Evolutionary conservation across 2,113 vertebrate genomes (phyloP).

Genomic region (Vimba vimba): DNA sequence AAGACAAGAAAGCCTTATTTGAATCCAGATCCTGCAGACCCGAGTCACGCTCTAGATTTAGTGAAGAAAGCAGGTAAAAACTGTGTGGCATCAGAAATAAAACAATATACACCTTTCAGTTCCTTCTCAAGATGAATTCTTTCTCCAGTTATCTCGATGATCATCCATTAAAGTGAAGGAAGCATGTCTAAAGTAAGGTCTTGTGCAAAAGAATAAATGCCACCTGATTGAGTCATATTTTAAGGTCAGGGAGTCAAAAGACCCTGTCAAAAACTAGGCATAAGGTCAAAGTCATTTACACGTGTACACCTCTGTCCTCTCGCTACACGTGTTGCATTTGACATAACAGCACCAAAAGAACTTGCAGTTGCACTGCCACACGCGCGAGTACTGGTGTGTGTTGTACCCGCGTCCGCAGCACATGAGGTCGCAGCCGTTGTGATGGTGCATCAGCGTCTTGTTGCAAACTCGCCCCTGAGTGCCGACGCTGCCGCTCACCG

Average conservation of each 20-base stretch:
- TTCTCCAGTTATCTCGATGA: constrained; percentile 24
- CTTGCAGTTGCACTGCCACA: constrained; percentile 99
- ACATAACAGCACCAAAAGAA: constrained; percentile 99
- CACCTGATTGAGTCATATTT: not conserved
- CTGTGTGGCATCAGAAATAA: not conserved
- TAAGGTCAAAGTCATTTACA: constrained; percentile 85
- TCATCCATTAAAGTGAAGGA: constrained; percentile 30
- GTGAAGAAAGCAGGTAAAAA: not conserved
- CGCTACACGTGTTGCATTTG: constrained; percentile 98
- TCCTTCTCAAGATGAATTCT: not conserved
- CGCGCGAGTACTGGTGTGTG: constrained; percentile 95
- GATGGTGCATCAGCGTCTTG: constrained; percentile 92
- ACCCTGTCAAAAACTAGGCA: not conserved
- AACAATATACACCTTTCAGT: not conserved
- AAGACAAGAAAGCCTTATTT: constrained; percentile 10
- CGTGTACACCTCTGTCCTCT: constrained; percentile 96
- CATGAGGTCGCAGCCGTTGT: constrained; percentile 94
- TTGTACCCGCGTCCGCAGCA: constrained; percentile 98
- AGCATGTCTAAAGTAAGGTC: not conserved
- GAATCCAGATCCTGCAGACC: constrained; percentile 25
- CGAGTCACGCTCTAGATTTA: not conserved
- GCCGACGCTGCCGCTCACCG: constrained; percentile 87
- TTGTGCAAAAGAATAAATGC: not conserved
- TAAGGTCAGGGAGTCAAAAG: not conserved
- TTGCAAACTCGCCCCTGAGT: constrained; percentile 95